Conservation (phyloP, 2,113 vertebrate genomes). For the Antigone vipio region DNA sequence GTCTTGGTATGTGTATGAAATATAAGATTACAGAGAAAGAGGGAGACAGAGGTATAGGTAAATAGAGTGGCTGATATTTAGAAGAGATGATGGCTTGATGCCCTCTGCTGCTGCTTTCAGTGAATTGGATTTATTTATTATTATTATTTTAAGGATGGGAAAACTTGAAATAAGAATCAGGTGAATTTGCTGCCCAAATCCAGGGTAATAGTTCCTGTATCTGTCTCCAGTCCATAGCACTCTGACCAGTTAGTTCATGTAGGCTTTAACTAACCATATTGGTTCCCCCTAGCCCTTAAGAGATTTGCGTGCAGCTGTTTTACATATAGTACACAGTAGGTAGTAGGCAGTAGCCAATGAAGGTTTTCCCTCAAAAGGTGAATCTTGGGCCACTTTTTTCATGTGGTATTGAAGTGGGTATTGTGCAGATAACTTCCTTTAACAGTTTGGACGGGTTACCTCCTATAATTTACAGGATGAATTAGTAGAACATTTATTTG, state of each 20-base stretch:
- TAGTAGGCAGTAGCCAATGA: background rate
- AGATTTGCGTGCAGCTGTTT: background rate
- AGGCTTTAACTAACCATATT: background rate
- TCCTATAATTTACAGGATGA: background rate
- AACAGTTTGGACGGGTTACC: background rate
- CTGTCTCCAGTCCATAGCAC: background rate
- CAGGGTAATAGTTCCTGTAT: background rate
- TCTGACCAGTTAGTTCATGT: background rate
- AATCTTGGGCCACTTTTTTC: background rate
- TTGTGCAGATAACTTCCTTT: background rate
- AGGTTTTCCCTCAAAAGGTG: background rate
- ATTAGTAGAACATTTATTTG: background rate
- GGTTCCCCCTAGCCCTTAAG: accelerated
- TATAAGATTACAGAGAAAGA: background rate
- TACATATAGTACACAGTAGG: background rate
- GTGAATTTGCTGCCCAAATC: background rate
- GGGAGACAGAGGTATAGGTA: background rate
- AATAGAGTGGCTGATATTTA: background rate
- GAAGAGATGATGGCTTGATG: background rate
- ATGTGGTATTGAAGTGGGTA: background rate
- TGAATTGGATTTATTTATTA: background rate
- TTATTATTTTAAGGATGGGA: background rate
- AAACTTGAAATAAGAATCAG: background rate
- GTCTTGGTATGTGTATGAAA: background rate
- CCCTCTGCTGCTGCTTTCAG: constrained; percentile 2